Evolutionary conservation across 2,888 invertebrate genomes (phyloP), one percentile per base, ranked within the genome.

Genomic region (Chrysolina americana): DNA sequence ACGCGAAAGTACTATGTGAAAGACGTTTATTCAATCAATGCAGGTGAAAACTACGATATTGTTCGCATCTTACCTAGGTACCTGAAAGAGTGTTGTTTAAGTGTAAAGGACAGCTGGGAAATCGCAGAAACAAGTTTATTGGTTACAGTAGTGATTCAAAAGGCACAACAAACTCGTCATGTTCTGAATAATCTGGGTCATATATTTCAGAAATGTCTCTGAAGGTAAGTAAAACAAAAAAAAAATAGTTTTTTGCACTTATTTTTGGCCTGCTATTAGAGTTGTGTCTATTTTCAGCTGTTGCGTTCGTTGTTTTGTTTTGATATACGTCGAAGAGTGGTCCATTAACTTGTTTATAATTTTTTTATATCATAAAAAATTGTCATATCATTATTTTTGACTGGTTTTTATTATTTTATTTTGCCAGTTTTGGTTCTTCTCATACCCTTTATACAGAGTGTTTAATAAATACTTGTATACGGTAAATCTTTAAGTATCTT

Each of bases 11-110:
- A 53, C 68, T 36, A 21, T 62, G 36, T 19, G 41, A 63, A 65
- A 19, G 41, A 28, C 28, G 15, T 53, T 53, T 56, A 21, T 53
- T 53, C 4, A 19, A 53, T 17, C 56, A 23, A 68, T 19, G 36
- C 15, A 68, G 56, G 65, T 64, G 72, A 71, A 74, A 76, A 74
- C 72, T 70, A 65, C 63, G 63, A 53, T 68, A 74, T 66, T 71
- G 70, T 71, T 68, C 23, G 63, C 66, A 41, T 23, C 64, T 66
- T 50, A 70, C 62, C n/a, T n/a, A n/a, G n/a, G 64, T 66, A 21
- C 41, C 48, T 69, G 74, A 68, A 70, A 63, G 65, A 71, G 64
- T 36, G 77, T 79, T 79, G 72, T 72, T 72, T 75, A 75, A 78
- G 72, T 72, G 74, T 75, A 75, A 78, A 65, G 68, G 63, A 62